phyloP scores from a whole-genome alignment of 2,113 vertebrate genomes.

The Thunnus maccoyii region DNA sequence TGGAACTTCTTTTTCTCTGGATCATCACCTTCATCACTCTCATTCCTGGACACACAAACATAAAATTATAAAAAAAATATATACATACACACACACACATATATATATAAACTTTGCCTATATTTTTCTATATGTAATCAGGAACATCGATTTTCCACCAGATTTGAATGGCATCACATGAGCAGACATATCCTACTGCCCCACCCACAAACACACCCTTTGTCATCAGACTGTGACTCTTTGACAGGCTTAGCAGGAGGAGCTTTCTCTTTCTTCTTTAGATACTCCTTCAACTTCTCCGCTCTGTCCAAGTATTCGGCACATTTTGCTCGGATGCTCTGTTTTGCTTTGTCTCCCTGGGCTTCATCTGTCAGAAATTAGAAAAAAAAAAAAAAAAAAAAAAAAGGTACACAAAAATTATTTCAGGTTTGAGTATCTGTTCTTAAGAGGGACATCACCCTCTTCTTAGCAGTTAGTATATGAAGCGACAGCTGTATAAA shows the following conservation, averaged over 20 bases:
- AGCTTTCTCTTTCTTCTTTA: slow-evolving; percentile 93
- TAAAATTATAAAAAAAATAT: background rate
- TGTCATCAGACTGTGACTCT: slow-evolving; percentile 93
- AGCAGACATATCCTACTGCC: slow-evolving; percentile 4
- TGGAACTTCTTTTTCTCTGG: slow-evolving; percentile 99
- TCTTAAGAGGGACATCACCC: background rate
- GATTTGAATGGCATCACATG: slow-evolving; percentile 22
- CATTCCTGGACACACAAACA: slow-evolving; percentile 88
- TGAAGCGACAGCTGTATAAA: too few species aligned
- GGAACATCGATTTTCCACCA: slow-evolving; percentile 6
- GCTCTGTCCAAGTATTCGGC: slow-evolving; percentile 96
- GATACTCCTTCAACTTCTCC: slow-evolving; percentile 95
- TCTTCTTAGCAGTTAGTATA: background rate
- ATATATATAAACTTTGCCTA: background rate
- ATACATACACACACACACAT: too few species aligned
- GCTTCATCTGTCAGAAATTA: slow-evolving; percentile 91
- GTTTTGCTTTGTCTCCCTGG: slow-evolving; percentile 94
- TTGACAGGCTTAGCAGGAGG: slow-evolving; percentile 92
- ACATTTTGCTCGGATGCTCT: slow-evolving; percentile 94
- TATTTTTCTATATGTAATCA: background rate
- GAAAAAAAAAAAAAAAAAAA: slow-evolving; percentile 3
- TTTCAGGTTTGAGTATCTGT: background rate
- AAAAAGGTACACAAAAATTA: background rate
- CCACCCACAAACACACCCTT: slow-evolving; percentile 88
- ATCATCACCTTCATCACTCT: slow-evolving; percentile 95